Conservation (phyloP, 2,113 vertebrate species). For the Strix aluco region DNA sequence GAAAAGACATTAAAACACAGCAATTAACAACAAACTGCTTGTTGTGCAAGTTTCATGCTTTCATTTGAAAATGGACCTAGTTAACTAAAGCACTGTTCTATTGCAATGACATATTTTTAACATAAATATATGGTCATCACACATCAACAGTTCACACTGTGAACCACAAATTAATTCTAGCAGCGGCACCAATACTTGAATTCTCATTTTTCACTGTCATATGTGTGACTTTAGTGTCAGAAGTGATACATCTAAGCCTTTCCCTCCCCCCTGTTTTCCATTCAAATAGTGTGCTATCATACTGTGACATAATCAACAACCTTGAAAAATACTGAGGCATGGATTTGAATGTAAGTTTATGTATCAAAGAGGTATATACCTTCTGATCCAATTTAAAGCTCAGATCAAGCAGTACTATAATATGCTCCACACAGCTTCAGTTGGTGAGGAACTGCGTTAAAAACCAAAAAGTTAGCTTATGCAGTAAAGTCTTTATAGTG, state of each 20-base stretch:
- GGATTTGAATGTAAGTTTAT: neutral
- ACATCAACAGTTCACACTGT: neutral
- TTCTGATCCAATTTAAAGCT: slow-evolving; percentile 32
- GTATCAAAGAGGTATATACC: neutral
- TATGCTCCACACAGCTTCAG: neutral
- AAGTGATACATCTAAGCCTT: slow-evolving; percentile 1
- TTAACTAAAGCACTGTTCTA: neutral
- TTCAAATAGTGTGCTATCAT: neutral
- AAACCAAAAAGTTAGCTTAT: neutral
- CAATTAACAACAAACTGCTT: slow-evolving; percentile 51
- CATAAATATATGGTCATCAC: neutral
- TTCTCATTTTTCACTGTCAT: slow-evolving; percentile 63
- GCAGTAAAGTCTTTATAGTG: neutral
- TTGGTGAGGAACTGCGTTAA: neutral
- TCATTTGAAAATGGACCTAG: slow-evolving; percentile 2
- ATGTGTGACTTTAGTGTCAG: slow-evolving; percentile 39
- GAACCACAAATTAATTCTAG: slow-evolving; percentile 61
- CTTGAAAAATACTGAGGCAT: neutral
- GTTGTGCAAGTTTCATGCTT: slow-evolving; percentile 7
- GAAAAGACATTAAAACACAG: neutral
- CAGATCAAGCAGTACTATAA: neutral
- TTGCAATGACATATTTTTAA: neutral
- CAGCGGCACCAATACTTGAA: neutral
- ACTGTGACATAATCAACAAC: slow-evolving; percentile 39
- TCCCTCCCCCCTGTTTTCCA: neutral